Base-by-base conservation (phyloP, 2,797 vertebrate species). In the Potorous gilbertii region DNA sequence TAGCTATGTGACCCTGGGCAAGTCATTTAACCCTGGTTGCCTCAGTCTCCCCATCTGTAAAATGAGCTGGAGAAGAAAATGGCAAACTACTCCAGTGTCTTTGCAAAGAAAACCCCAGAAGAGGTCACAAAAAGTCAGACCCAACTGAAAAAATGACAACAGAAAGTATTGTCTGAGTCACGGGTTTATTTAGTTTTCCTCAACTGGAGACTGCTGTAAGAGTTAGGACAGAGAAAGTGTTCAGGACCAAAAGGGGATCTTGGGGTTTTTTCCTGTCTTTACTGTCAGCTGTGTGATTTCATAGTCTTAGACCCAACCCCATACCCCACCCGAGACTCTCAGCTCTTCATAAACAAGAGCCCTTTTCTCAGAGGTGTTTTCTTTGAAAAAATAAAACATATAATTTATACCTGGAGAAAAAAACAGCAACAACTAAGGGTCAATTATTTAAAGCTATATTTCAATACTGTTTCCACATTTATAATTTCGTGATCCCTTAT, bases 261-360 rank as follows among this genome's bases (percentile, higher is more conserved):
- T 0, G 54, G 55, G 13, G 1, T n/a, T 74, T 87, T 16, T 31
- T 5, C 56, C 92, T 62, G 54, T 87, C 12, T 81, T 81, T 55
- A 52, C 21, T 55, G 52, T 34, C 66, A 31, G 0, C 21, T 56
- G 40, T 90, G 10, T 0, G 28, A 31, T 59, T 92, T 91, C 91
- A 28, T 14, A 90, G 50, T 57, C 93, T 90, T 81, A 4, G 10
- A 87, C n/a, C 18, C n/a, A 40, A 81, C 6, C n/a, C 66, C 34
- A 16, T 18, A 40, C 66, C 74, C 9, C 74, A 21, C 66, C 66
- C 21, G 0, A 8, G 46, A 46, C 27, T 9, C 21, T 87, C 34
- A n/a, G 95, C 93, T 91, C 92, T 95, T 90, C 91, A 66, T 93
- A 34, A 92, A 81, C 46, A 54, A 92, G 91, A 18, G 54, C 92